These are phyloP conservation scores for Acropora tenuis DNA, from an alignment of 64 coral and sea anemone species.

Conservation along the genomic window DNA sequence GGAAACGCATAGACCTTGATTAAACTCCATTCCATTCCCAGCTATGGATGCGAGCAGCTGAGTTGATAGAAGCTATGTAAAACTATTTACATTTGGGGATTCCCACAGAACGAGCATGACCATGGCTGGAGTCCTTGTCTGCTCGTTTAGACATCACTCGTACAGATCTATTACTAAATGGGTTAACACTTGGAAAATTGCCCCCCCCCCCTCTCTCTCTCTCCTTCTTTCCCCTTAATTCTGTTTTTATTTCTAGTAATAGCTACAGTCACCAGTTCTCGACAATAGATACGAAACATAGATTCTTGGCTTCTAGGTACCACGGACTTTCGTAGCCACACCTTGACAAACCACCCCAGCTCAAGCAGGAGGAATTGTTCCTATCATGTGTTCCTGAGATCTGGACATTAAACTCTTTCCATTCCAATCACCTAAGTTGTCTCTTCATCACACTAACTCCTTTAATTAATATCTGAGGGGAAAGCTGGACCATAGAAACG, in stretches of 20 bases:
- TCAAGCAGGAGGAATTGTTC: neutral
- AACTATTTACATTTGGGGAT: neutral
- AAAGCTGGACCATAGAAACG: too few species aligned
- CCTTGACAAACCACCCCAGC: neutral
- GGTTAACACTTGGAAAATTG: neutral
- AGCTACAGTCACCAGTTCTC: slow-evolving; percentile 10
- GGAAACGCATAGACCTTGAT: neutral
- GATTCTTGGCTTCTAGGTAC: slow-evolving; percentile 24
- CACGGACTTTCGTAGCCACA: slow-evolving; percentile 6
- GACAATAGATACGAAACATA: slow-evolving; percentile 19
- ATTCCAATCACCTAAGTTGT: too few species aligned
- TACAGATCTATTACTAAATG: neutral
- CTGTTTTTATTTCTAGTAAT: neutral
- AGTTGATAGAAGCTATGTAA: neutral
- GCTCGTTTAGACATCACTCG: neutral
- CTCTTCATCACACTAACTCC: too few species aligned
- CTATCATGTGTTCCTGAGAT: neutral
- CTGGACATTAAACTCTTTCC: too few species aligned
- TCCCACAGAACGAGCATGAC: neutral
- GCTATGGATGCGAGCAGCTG: neutral
- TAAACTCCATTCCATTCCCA: neutral
- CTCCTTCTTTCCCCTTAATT: neutral
- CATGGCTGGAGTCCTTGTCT: slow-evolving; percentile 17
- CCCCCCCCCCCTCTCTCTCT: too few species aligned
- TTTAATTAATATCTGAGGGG: too few species aligned